phyloP scores from a whole-genome alignment of 2,888 invertebrate species.

The Galeopsomyia nigrocyanea region DNA sequence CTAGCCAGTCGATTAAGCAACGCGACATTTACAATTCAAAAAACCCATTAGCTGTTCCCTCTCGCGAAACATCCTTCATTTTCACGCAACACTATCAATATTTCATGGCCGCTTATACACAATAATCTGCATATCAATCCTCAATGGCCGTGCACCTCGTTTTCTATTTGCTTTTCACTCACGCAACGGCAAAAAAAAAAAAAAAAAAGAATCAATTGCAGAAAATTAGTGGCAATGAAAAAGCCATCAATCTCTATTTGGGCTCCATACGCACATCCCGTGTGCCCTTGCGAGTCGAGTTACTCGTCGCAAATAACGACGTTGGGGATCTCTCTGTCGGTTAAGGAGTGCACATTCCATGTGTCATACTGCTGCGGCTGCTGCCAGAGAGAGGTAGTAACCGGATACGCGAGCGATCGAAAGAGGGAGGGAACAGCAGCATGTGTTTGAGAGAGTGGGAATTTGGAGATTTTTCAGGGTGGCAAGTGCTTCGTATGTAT shows the following conservation, averaged over 20 bases:
- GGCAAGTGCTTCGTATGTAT: no score
- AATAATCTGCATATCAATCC: constrained; percentile 12
- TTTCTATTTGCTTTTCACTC: background rate
- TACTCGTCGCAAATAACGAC: constrained; percentile 13
- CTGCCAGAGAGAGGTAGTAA: constrained; percentile 1
- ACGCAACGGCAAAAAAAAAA: no score
- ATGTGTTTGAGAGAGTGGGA: no score
- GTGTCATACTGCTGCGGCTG: background rate
- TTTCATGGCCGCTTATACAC: background rate
- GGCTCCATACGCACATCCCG: constrained; percentile 4
- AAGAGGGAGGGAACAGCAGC: no score
- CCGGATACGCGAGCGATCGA: constrained; percentile 11
- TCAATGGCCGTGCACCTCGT: constrained; percentile 6
- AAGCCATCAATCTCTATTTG: constrained; percentile 40
- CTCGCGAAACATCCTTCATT: constrained; percentile 1
- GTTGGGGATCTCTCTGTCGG: background rate
- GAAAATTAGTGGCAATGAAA: constrained; percentile 31
- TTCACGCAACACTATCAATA: constrained; percentile 11
- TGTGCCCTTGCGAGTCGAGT: constrained; percentile 20
- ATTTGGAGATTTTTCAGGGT: no score
- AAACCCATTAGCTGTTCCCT: background rate
- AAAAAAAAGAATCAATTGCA: constrained; percentile 9
- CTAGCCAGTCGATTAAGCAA: no score
- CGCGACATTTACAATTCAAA: constrained; percentile 19
- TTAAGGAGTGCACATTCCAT: constrained; percentile 3